Base-by-base conservation (phyloP, 2,113 vertebrate species). In the Pterophyllum scalare region DNA sequence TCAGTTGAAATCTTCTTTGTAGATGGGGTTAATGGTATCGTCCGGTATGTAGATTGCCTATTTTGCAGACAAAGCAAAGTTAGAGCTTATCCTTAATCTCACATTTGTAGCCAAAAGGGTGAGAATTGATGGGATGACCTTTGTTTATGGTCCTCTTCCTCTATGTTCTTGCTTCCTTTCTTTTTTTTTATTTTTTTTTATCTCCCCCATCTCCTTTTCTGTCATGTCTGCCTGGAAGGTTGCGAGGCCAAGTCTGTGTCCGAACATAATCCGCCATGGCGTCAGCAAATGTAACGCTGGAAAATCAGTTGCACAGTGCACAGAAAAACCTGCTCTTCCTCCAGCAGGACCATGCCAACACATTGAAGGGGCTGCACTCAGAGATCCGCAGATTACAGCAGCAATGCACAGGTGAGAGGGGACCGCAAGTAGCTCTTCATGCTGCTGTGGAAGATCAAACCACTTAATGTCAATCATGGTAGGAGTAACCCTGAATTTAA, bases 291-390 rank as follows among this genome's bases (percentile, higher is more conserved):
- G 94, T 97, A 4, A 97, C 96, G 89, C 95, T 99, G 96, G 98
- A 99, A 94, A 99, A 98, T 91, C 98, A 99, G 95, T 92, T 99
- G 65, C 97, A 99, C 67, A 99, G 98, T 0, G 97, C 98, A 2
- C 98, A 99, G 96, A 99, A 99, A 90, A 99, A 99, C 89, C 96
- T 99, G 80, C 89, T 98, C 28, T 99, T 99, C 82, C 97, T 99
- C 10, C 98, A 99, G 94, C 96, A 98, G 72, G 97, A 99, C 56
- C 98, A 99, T 0, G 97, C 98, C 82, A 96, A 82, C 93, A 99
- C 98, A 0, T 93, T 99, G 85, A 97, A 97, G 87, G 98, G 98
- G 13, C 96, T 99, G 9, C 98, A 99, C 0, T 94, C 97, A 0
- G 98, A 99, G 94, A 97, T 99, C 82, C 95, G 97, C 4, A 95